These are phyloP conservation scores for Microchrysa polita DNA, from an alignment of 2,888 invertebrate genomes.

Conservation along the genomic window DNA sequence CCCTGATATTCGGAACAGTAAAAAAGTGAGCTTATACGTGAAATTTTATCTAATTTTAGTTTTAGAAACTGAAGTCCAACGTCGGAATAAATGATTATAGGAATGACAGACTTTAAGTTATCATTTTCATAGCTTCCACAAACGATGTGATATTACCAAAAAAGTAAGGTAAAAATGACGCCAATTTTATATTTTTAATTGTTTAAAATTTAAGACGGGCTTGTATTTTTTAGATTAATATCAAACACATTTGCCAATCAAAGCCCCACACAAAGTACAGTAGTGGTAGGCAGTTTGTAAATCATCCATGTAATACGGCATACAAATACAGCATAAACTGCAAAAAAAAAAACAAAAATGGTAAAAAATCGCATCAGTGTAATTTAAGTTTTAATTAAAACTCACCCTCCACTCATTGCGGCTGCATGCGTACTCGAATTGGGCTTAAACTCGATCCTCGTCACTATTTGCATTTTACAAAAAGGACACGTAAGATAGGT, in stretches of 20 bases:
- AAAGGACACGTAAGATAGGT: slow-evolving; percentile 61
- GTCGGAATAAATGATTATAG: too few species aligned
- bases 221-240: neutral
- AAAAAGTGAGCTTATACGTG: too few species aligned
- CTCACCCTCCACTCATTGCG: slow-evolving; percentile 28
- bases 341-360: slow-evolving; percentile 54
- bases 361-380: neutral
- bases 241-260: slow-evolving; percentile 64
- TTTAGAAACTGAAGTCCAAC: too few species aligned
- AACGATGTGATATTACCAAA: too few species aligned
- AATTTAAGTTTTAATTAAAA: neutral
- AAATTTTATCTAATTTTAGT: too few species aligned
- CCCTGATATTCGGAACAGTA: too few species aligned
- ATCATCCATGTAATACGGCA: slow-evolving; percentile 70
- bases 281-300: slow-evolving; percentile 69
- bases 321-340: slow-evolving; percentile 68
- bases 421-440: slow-evolving; percentile 51
- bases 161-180: too few species aligned
- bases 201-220: neutral
- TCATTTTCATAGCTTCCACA: too few species aligned
- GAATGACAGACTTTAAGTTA: too few species aligned
- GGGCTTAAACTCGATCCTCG: slow-evolving; percentile 57
- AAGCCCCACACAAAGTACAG: slow-evolving; percentile 69
- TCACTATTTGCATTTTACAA: slow-evolving; percentile 61
- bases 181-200: too few species aligned